Conservation (phyloP, 2,113 vertebrate genomes). For the Callipepla squamata region DNA sequence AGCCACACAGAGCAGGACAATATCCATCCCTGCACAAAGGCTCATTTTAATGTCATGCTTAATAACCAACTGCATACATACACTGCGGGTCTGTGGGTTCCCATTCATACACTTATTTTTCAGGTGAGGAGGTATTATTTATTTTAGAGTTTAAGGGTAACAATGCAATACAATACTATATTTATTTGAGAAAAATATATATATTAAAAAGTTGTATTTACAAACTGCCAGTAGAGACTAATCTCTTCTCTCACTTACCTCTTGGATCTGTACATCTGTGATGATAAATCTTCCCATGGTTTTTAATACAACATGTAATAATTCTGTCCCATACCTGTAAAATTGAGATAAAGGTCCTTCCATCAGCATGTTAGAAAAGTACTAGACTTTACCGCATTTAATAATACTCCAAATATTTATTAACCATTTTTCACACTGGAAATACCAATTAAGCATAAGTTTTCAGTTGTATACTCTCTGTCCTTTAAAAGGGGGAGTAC, state of each 20-base stretch:
- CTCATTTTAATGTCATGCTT: neutral
- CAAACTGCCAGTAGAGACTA: neutral
- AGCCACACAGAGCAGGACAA: neutral
- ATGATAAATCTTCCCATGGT: constrained; percentile 60
- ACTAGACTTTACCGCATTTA: neutral
- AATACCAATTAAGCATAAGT: neutral
- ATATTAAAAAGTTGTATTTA: neutral
- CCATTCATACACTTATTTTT: neutral
- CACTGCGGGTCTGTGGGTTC: neutral
- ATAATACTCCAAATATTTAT: neutral
- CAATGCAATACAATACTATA: neutral
- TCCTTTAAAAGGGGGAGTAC: neutral
- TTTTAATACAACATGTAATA: constrained; percentile 39
- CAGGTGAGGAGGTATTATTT: neutral
- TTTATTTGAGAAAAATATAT: neutral
- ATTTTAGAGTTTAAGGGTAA: neutral
- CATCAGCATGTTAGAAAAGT: neutral
- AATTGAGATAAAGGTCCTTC: neutral
- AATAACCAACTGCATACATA: neutral
- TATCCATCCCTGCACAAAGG: neutral
- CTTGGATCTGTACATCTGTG: constrained; percentile 74
- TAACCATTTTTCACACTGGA: neutral
- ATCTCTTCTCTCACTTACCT: constrained; percentile 68
- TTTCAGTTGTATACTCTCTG: neutral
- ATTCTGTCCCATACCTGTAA: constrained; percentile 64